A percentile compares a stretch with the other conserved stretches of the same genome.
Evolutionary conservation across 2,797 vertebrate species (phyloP).

Genomic region (Rhabdophis nuchalis): DNA sequence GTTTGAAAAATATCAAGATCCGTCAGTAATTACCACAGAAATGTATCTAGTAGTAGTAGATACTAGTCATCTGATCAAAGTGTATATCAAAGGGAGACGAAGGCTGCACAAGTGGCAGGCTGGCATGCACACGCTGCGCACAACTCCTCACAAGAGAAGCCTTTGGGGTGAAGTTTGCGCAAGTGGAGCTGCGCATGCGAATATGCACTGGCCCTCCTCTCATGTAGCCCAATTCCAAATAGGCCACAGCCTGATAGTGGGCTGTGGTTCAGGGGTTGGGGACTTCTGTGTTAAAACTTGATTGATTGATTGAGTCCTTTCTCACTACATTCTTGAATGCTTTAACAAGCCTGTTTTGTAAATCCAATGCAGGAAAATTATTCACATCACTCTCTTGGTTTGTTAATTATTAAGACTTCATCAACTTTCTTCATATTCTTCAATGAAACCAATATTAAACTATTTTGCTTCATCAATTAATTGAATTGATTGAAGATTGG

Average conservation of each 20-base stretch:
- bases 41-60: neutral
- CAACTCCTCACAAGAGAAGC: too few species aligned
- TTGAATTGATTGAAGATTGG: neutral
- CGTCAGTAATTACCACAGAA: neutral
- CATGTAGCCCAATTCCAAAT: neutral
- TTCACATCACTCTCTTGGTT: neutral
- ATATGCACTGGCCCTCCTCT: neutral
- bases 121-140: rapidly evolving
- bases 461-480: neutral
- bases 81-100: neutral
- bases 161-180: too few species aligned
- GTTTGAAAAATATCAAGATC: neutral
- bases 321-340: neutral
- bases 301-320: neutral
- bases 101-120: too few species aligned
- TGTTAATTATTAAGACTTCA: neutral
- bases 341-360: neutral
- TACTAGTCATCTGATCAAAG: neutral
- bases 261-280: neutral
- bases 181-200: too few species aligned
- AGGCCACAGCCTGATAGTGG: neutral
- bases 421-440: neutral
- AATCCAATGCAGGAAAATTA: neutral
- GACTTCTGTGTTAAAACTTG: neutral
- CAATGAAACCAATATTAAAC: neutral